These are phyloP conservation scores for Formicarius rufipectus DNA, from an alignment of 2,113 vertebrate genomes.

Conservation along the genomic window DNA sequence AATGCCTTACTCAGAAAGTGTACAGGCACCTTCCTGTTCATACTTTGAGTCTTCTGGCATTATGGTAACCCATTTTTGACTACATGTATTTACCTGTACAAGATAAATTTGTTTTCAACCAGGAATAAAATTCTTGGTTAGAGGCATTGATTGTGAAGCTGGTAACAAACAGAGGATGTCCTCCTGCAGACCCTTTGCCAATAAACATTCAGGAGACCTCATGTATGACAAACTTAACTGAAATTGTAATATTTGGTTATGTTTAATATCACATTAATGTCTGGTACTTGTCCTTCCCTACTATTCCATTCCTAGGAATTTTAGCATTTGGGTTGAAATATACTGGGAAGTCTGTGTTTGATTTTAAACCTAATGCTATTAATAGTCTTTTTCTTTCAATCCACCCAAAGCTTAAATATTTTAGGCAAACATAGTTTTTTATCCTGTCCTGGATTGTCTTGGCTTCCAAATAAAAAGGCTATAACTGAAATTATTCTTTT, in stretches of 20 bases:
- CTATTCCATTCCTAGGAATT: neutral
- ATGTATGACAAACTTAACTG: neutral
- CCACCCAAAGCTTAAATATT: neutral
- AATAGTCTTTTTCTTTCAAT: neutral
- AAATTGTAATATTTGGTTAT: neutral
- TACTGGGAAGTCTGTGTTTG: neutral
- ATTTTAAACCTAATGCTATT: neutral
- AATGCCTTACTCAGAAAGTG: slow-evolving; percentile 22
- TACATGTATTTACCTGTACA: neutral
- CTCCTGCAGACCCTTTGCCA: neutral
- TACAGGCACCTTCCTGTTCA: neutral
- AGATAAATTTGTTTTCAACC: neutral
- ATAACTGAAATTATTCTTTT: neutral
- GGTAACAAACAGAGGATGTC: neutral
- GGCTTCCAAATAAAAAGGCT: neutral
- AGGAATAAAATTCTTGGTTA: neutral
- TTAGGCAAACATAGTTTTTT: neutral
- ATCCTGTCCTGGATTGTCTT: neutral
- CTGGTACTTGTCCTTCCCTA: neutral
- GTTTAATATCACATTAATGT: neutral
- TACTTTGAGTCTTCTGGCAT: slow-evolving; percentile 46
- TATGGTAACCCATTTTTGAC: slow-evolving; percentile 46
- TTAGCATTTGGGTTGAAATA: neutral
- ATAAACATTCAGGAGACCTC: neutral
- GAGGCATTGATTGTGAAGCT: neutral